Base-by-base conservation (phyloP, 1,140 invertebrate genomes). In the Drosophila sturtevanti region DNA sequence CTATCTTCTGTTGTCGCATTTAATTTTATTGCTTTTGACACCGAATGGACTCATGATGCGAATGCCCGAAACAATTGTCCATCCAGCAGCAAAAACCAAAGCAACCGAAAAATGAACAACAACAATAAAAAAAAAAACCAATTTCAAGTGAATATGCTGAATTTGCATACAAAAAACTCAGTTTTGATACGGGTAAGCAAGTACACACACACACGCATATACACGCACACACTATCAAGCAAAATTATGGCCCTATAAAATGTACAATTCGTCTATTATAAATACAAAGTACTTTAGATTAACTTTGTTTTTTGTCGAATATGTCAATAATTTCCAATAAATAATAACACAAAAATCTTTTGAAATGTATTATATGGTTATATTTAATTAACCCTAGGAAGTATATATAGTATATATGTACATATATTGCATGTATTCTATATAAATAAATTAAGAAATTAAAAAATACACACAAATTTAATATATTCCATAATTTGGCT, bases 11-110 rank as follows among this genome's bases (percentile, higher is more conserved):
- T 89, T 79, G 77, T 89, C 79, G 84, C 79, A 82, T 87, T 87
- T 87, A 82, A 87, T 82, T 79, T 89, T 89, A 84, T 89, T 89
- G 85, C 85, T 84, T 84, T 89, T 89, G 77, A 89, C 84, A 89
- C 79, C 84, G 85, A 71, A 89, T 84, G 84, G 77, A 69, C 71
- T 71, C 78, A 70, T 60, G 66, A 67, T 61, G 60, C 72, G 27
- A 64, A 64, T 35, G 27, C 72, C 31, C 72, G 48, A 65, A 48
- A 64, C 79, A 65, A 63, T 81, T 5, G 1, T 16, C 7, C 16
- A 48, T 48, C 16, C 41, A 18, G 41, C 41, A 44, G 41, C 41
- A 44, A 18, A 44, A 44, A 44, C 14, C 14, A 44, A 44, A 44
- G 38, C 38, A 44, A 44, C 14, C 14, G 31, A 34, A 35, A 35